Base-by-base conservation (phyloP, 2,797 vertebrate species). In the Melanotaenia boesemani region DNA sequence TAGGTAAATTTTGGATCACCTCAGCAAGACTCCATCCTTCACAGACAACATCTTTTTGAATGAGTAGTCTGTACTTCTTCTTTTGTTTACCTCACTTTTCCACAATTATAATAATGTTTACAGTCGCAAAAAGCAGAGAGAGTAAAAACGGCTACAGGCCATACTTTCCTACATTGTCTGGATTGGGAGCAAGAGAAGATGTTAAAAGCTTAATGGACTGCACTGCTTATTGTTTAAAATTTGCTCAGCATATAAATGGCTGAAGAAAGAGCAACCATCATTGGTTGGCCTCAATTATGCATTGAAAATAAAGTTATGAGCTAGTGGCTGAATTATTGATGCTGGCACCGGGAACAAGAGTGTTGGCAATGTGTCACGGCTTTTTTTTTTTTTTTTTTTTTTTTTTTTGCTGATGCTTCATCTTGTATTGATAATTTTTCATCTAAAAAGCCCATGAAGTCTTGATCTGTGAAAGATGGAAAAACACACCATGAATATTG, bases 231-330 rank as follows among this genome's bases (percentile, higher is more conserved):
- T 93, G 91, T 93, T 93, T 90, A 90, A 91, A 88, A 89, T 90
- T 86, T 72, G 82, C 86, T 85, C 55, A 77, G 83, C 86, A 80
- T 89, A 92, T 88, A 91, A 88, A 88, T 86, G 85, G 84, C 87
- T 79, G 69, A 81, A 82, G 85, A 72, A 60, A 48, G 60, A 65
- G 50, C 60, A 26, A 26, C 66, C 73, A 52, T 76, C 89, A 89
- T 76, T 84, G 87, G 84, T 81, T 77, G 85, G 85, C 87, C 91
- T 93, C 89, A 91, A 90, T 92, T 91, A 93, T 92, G 91, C 87
- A 91, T 91, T 88, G 86, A 92, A 92, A 93, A 92, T 90, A 89
- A 92, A 94, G 91, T 94, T 92, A 93, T 91, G 91, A 93, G 89
- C 88, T 83, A 67, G 76, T 85, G 90, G 87, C 73, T 92, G 88